A percentile compares a stretch with the other conserved stretches of the same genome.
These are phyloP conservation scores for Drosophila insularis DNA, from an alignment of 1,140 invertebrate species.

Conservation along the genomic window DNA sequence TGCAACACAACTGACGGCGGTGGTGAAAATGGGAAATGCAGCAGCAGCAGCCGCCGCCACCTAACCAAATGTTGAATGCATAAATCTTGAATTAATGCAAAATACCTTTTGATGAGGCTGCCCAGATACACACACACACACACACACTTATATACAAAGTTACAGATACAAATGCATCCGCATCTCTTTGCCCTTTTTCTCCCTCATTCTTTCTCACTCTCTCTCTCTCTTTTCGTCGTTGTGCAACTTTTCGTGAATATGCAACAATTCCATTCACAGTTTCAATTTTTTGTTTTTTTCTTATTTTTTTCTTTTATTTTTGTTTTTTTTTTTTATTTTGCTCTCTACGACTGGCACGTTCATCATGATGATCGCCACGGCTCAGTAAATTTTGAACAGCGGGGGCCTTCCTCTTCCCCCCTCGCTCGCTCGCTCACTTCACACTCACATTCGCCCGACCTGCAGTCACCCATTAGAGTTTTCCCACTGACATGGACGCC, in stretches of 20 bases:
- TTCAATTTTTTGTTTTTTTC: constrained; percentile 35
- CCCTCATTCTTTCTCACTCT: background rate
- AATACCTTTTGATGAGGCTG: constrained; percentile 80
- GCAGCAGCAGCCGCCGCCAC: constrained; percentile 31
- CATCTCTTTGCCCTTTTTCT: constrained; percentile 22
- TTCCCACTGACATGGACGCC: too few relatives aligned
- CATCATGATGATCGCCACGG: constrained; percentile 62
- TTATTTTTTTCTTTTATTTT: constrained; percentile 17
- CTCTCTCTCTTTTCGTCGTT: constrained; percentile 47
- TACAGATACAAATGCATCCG: constrained; percentile 43
- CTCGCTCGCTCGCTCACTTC: background rate
- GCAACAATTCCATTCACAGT: constrained; percentile 75
- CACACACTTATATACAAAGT: constrained; percentile 16
- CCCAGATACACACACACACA: constrained; percentile 44
- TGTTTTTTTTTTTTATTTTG: background rate
- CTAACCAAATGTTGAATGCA: constrained; percentile 70
- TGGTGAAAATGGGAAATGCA: constrained; percentile 71
- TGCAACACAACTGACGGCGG: constrained; percentile 61
- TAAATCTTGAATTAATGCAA: constrained; percentile 82
- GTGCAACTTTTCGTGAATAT: constrained; percentile 70
- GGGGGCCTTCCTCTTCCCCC: background rate
- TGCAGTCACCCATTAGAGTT: background rate
- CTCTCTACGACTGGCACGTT: constrained; percentile 40
- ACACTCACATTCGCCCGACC: background rate
- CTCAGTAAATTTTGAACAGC: constrained; percentile 69